Evolutionary conservation across 30 jellyfish, hydroid and myxozoan species (phyloP).

Genomic region (Chironex yamaguchii): DNA sequence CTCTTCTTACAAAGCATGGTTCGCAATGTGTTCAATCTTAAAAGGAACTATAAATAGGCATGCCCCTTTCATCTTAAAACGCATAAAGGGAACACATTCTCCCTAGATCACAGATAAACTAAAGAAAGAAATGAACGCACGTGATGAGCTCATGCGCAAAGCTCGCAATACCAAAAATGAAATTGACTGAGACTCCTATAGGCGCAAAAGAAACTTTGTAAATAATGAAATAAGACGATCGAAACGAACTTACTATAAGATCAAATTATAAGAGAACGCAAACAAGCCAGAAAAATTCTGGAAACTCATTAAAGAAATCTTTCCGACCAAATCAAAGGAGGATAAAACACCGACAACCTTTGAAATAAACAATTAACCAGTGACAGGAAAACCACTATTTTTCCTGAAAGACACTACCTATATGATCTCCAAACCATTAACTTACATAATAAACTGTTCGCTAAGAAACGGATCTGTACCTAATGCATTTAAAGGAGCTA

Average conservation of each 20-base stretch:
- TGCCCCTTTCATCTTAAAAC: constrained; percentile 41
- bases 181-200: constrained; percentile 28
- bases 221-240: constrained; percentile 13
- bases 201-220: constrained; percentile 5
- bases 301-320: constrained; percentile 22
- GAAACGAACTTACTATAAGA: constrained; percentile 3
- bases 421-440: constrained; percentile 38
- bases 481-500: constrained; percentile 31
- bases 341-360: not conserved
- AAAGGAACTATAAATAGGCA: constrained; percentile 2
- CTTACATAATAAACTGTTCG: constrained; percentile 53
- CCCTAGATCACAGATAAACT: constrained; percentile 32
- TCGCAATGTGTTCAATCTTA: not conserved
- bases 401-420: constrained; percentile 42
- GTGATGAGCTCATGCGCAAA: constrained; percentile 35
- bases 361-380: not conserved
- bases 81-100: constrained; percentile 37
- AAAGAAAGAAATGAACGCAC: constrained; percentile 32
- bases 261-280: constrained; percentile 5
- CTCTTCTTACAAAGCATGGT: constrained; percentile 2
- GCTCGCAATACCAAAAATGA: constrained; percentile 1
- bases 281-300: constrained; percentile 27
- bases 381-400: constrained; percentile 42
- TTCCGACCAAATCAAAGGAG: constrained; percentile 25
- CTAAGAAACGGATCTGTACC: constrained; percentile 41